Conservation (phyloP, 1,140 invertebrate species). For the Rhagoletis pomonella region DNA sequence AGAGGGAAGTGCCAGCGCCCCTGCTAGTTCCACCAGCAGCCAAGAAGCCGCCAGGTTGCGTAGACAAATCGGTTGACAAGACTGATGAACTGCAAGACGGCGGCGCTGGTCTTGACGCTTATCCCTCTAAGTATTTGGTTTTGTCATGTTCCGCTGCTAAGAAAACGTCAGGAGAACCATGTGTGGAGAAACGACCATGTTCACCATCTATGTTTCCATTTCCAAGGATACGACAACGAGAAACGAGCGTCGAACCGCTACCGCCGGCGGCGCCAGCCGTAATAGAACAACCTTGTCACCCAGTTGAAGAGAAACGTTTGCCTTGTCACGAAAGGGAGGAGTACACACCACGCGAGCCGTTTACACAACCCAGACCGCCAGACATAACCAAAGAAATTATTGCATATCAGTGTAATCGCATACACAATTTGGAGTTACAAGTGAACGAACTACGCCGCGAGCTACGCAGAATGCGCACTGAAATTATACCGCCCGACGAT, state of each 20-base stretch:
- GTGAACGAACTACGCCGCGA: slow-evolving; percentile 12
- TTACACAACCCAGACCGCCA: background rate
- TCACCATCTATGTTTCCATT: slow-evolving; percentile 8
- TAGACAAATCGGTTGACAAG: background rate
- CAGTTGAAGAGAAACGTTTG: background rate
- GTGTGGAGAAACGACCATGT: background rate
- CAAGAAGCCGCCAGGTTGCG: background rate
- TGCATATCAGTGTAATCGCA: background rate
- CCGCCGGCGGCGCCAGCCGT: background rate
- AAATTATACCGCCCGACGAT: slow-evolving; percentile 32
- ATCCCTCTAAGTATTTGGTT: background rate
- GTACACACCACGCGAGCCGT: too few species aligned
- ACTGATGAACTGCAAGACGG: background rate
- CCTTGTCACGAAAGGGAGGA: background rate
- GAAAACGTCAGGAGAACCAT: background rate
- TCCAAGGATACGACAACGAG: background rate
- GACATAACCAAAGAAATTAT: slow-evolving; percentile 2
- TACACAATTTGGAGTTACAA: slow-evolving; percentile 42
- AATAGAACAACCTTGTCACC: background rate
- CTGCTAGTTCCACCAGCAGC: background rate
- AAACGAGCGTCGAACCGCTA: background rate
- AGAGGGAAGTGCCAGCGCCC: background rate
- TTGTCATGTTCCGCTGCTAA: background rate
- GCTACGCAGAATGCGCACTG: background rate
- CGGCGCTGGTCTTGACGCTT: too few species aligned